Conservation (phyloP, 2,797 vertebrate species). For the Acanthiza pusilla region DNA sequence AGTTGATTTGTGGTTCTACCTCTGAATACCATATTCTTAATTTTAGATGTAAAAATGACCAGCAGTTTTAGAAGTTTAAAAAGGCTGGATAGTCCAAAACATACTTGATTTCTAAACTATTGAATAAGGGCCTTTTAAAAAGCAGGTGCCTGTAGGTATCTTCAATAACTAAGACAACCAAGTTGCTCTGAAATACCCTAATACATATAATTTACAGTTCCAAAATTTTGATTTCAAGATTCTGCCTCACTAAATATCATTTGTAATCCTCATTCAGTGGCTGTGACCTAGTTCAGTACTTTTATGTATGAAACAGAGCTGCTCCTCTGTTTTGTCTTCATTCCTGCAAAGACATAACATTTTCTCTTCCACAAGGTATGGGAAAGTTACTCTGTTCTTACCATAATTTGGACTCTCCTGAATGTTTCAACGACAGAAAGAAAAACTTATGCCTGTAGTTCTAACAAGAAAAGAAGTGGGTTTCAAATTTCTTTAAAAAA, state of each 20-base stretch:
- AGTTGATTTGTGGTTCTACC: neutral
- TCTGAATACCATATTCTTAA: neutral
- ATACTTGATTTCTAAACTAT: neutral
- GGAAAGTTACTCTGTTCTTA: neutral
- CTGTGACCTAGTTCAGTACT: neutral
- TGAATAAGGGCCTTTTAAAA: neutral
- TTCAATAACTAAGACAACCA: neutral
- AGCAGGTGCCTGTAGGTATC: neutral
- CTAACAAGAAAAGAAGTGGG: neutral
- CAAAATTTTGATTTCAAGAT: neutral
- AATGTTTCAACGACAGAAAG: neutral
- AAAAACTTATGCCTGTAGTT: neutral
- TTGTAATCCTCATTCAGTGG: neutral
- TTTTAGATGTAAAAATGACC: neutral
- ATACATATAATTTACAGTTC: neutral
- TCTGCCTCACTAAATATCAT: neutral
- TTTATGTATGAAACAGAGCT: constrained; percentile 3
- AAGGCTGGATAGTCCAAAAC: neutral
- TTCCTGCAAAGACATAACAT: constrained; percentile 40
- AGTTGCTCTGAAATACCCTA: neutral
- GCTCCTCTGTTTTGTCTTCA: constrained; percentile 26
- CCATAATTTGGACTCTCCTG: neutral
- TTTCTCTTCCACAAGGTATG: neutral
- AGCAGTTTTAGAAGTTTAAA: neutral
- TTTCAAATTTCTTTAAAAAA: neutral